A percentile compares a stretch with the other conserved stretches of the same genome.
phyloP scores from a whole-genome alignment of 2,888 invertebrate genomes.

The Pristionchus mayeri region DNA sequence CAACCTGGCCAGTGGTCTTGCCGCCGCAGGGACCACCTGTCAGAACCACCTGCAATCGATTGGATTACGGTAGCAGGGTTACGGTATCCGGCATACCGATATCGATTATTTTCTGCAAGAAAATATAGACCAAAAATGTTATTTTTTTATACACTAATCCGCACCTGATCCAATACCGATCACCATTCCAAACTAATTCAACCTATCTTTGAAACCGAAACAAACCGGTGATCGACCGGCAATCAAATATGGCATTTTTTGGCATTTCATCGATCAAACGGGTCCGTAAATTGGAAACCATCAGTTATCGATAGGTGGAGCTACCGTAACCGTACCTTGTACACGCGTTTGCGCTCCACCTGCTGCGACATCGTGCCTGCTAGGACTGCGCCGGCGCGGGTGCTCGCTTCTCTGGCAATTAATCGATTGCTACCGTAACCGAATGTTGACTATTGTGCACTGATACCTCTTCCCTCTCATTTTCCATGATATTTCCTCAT shows the following conservation, averaged over 20 bases:
- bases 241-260: no score
- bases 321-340: conserved; percentile 43
- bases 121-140: no score
- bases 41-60: conserved; percentile 63
- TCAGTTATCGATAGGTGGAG: neutral
- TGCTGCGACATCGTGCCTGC: conserved; percentile 39
- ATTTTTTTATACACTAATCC: no score
- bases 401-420: conserved; percentile 23
- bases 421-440: neutral
- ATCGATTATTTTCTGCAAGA: no score
- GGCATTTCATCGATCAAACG: no score
- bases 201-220: no score
- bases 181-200: no score
- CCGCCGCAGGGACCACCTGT: conserved; percentile 76
- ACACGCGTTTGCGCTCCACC: conserved; percentile 40
- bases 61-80: neutral
- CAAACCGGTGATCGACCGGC: no score
- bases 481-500: no score
- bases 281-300: no score
- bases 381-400: conserved; percentile 39
- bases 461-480: neutral
- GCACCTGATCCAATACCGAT: no score
- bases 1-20: conserved; percentile 74
- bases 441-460: neutral
- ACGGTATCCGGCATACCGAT: neutral